Base-by-base conservation (phyloP, 2,888 invertebrate genomes). In the Plusia festucae region DNA sequence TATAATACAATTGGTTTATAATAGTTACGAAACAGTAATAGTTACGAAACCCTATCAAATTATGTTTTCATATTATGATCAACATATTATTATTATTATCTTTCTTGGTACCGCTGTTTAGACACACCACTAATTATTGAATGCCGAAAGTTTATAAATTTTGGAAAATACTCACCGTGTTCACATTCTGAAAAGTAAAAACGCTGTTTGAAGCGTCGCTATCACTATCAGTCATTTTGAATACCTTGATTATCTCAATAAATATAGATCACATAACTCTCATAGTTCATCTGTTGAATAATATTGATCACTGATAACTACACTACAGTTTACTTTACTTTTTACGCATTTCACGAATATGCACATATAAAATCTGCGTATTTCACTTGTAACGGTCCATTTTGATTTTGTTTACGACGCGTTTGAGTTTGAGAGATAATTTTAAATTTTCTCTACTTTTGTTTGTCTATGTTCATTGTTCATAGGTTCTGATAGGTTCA, bases 181-280 rank as follows among this genome's bases (percentile, higher is more conserved):
- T 85, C 60, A 80, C 84, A 84, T 88, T 89, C 71, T 82, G 86
- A 71, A 84, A 89, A 16, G 79, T 82, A 72, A 81, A 85, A 64
- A 83, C 78, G 77, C 82, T 85, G 66, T 83, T 79, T 60, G 86
- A 79, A 16, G 86, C 68, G 65, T 91, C 89, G 54, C 85, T 87
- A 59, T 91, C 92, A 85, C 88, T 90, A 68, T 91, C 86, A 54
- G 75, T 81, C 84, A 85, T 85, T 76, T 73, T 82, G 40, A 58
- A 55, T 53, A 22, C 16, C 27, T 44, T 9, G 51, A 44, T 46
- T 40, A 3, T 6, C 20, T 15, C 27, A 34, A 7, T 22, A 16
- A 16, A 15, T 15, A 20, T 3, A 20, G 20, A n/a, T n/a, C 27
- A 53, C 32, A 52, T 15, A 13, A 11, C 20, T 20, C 11, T 15